A percentile compares a stretch with the other conserved stretches of the same genome.
These are phyloP conservation scores for Teinopalpus imperialis DNA, from an alignment of 2,888 invertebrate genomes.

Conservation along the genomic window DNA sequence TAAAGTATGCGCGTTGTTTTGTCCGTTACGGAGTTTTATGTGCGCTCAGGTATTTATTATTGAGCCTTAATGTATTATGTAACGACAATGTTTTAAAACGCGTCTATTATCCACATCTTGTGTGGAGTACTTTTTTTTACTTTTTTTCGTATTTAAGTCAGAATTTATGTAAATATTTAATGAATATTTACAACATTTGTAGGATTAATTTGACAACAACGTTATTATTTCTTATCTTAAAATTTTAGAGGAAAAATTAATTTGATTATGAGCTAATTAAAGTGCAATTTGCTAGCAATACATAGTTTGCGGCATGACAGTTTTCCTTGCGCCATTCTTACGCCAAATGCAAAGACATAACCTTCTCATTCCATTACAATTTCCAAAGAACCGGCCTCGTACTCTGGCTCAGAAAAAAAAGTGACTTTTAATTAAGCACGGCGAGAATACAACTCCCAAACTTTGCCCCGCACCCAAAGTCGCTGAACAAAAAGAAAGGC, in stretches of 20 bases:
- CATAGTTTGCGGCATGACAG: too few relatives aligned
- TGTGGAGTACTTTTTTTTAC: not conserved
- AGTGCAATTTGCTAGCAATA: too few relatives aligned
- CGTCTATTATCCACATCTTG: not conserved
- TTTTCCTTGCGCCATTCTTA: too few relatives aligned
- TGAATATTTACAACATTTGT: too few relatives aligned
- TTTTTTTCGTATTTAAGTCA: too few relatives aligned
- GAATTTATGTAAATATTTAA: too few relatives aligned
- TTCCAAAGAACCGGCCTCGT: conserved; percentile 2
- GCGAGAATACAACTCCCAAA: conserved; percentile 12
- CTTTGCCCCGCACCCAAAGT: conserved; percentile 30
- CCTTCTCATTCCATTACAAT: conserved; percentile 5
- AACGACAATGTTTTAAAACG: not conserved
- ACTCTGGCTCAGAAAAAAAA: conserved; percentile 17
- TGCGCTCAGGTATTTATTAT: conserved; percentile 9
- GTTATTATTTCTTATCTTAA: too few relatives aligned
- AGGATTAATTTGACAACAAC: too few relatives aligned
- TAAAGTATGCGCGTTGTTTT: conserved; percentile 9
- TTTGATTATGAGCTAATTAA: too few relatives aligned
- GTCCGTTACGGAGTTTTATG: conserved; percentile 4
- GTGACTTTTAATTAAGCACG: conserved; percentile 22
- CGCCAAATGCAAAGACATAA: too few relatives aligned
- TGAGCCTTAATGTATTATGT: not conserved
- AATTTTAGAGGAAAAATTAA: too few relatives aligned
- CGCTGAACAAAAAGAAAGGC: conserved; percentile 40